Evolutionary conservation across 1,140 invertebrate species (phyloP).

Genomic region (Tetragonula clypearis): DNA sequence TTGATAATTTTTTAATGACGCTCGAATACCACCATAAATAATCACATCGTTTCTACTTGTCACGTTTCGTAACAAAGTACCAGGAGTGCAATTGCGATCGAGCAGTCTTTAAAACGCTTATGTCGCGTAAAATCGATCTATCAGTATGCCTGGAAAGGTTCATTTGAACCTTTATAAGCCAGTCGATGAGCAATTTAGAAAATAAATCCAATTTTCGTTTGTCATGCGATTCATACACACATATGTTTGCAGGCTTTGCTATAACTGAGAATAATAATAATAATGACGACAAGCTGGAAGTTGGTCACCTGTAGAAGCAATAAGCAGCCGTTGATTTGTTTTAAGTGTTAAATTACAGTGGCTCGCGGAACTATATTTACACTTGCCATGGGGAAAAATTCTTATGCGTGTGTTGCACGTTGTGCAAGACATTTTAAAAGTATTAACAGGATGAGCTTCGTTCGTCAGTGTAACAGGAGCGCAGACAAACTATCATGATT

Average conservation of each 20-base stretch:
- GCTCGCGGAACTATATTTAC: background rate
- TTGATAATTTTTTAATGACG: constrained; percentile 48
- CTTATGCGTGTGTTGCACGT: background rate
- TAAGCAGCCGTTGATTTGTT: constrained; percentile 27
- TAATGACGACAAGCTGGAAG: background rate
- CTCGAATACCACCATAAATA: constrained; percentile 15
- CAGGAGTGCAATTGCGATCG: background rate
- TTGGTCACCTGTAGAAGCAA: constrained; percentile 25
- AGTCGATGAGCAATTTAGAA: constrained; percentile 35
- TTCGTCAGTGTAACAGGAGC: background rate
- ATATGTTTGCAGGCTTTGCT: constrained; percentile 4
- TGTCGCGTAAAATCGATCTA: background rate
- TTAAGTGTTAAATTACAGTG: background rate
- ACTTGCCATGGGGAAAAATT: background rate
- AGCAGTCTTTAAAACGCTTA: background rate
- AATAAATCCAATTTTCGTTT: constrained; percentile 21
- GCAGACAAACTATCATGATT: background rate
- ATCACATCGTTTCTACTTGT: constrained; percentile 10
- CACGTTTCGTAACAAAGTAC: background rate
- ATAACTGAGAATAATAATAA: constrained; percentile 8
- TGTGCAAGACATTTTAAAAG: background rate
- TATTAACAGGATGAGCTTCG: background rate
- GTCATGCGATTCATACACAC: background rate
- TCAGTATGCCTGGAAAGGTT: background rate
- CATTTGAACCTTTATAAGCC: background rate